Evolutionary conservation across 2,797 vertebrate genomes (phyloP), one percentile per base, ranked within the genome.

Genomic region (Psittacula echo): DNA sequence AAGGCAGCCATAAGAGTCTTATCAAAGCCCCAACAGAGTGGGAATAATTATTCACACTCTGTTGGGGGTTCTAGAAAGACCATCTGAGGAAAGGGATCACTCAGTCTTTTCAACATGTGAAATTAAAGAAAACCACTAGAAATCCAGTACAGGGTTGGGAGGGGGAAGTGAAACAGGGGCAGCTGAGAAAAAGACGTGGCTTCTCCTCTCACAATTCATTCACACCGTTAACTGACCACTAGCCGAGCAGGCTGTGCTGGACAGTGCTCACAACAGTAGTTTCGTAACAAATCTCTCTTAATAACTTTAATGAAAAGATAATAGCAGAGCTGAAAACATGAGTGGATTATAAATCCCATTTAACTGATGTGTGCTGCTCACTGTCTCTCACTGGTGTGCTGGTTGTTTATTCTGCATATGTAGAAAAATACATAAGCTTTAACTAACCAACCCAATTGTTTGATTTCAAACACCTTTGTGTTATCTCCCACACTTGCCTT

Each of bases 1-100:
- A 96, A 97, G 96, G 93, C 96, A 91, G 97, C 95, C 95, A 83
- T 95, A 93, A 94, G 97, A 97, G 94, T 42, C 87, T 90, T 94
- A 97, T 97, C 97, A 97, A 97, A 97, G 97, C 96, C 95, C 77
- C 88, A 72, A 70, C 81, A 58, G 97, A 96, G 97, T 79, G 96
- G 92, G 84, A 95, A 95, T 97, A 97, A 97, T 97, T 97, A 96
- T 97, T 96, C 91, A 78, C 90, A 84, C 97, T 94, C 96, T 67
- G 96, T 89, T 93, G 96, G 97, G 96, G 96, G 96, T 85, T 93
- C 91, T 74, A 66, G 94, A 51, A 88, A 94, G 92, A 56, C 95
- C 96, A 89, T 95, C 95, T 95, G 96, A 95, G 97, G 86, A 29
- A 94, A 87, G 87, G 93, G 93, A 84, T 90, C 93, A 70, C 89